phyloP scores from a whole-genome alignment of 2,888 invertebrate genomes.

The Crioceris asparagi region DNA sequence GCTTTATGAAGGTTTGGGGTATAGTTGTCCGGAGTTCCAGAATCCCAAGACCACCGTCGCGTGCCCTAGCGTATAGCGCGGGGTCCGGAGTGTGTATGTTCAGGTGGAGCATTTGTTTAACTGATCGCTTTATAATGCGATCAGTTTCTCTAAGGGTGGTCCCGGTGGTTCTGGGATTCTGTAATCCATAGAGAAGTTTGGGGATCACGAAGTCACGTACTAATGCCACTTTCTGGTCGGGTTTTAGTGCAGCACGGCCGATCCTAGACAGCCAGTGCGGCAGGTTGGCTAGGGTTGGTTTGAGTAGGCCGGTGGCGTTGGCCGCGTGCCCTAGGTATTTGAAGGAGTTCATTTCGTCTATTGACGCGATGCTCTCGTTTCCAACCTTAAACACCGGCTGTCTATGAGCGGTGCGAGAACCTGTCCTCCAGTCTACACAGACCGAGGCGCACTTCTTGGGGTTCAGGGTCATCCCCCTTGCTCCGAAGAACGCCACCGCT shows the following conservation, averaged over 20 bases:
- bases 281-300: conserved; percentile 1
- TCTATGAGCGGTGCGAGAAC: not conserved
- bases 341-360: not conserved
- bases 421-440: not conserved
- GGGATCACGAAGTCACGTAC: conserved; percentile 29
- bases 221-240: conserved; percentile 31
- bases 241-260: conserved; percentile 29
- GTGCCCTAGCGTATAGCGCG: conserved; percentile 20
- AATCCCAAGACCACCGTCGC: conserved; percentile 25
- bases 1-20: conserved; percentile 1
- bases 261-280: conserved; percentile 20
- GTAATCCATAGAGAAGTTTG: conserved; percentile 27
- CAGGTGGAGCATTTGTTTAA: conserved; percentile 39
- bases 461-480: conserved; percentile 15
- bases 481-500: conserved; percentile 9
- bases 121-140: conserved; percentile 7
- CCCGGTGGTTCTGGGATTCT: conserved; percentile 21
- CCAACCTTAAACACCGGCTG: not conserved
- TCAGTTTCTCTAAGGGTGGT: conserved; percentile 8
- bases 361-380: not conserved
- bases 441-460: conserved; percentile 12
- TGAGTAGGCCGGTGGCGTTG: not conserved
- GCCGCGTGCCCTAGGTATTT: not conserved
- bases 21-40: conserved; percentile 12
- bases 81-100: conserved; percentile 32